Percentiles rank a stretch among this genome's conserved stretches.
Conservation (phyloP, 2,113 vertebrate genomes). For the Azemiops feae region DNA sequence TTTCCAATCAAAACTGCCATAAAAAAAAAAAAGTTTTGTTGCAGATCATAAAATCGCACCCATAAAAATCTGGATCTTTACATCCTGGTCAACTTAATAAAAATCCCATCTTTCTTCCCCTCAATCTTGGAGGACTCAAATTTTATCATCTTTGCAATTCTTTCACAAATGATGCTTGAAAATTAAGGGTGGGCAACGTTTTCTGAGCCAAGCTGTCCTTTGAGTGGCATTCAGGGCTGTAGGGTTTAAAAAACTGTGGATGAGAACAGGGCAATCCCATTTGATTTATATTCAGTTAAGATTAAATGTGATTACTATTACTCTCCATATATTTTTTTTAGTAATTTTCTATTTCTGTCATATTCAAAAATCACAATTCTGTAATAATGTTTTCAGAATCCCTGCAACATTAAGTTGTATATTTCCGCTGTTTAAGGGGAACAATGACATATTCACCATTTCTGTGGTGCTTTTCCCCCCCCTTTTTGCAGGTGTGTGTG, state of each 20-base stretch:
- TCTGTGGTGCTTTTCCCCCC: neutral
- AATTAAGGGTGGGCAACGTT: too few relatives aligned
- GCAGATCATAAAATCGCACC: too few relatives aligned
- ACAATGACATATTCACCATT: neutral
- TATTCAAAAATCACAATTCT: neutral
- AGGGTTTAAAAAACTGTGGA: neutral
- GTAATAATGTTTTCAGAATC: neutral
- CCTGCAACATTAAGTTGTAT: neutral
- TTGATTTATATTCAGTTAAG: neutral
- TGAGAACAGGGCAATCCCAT: neutral
- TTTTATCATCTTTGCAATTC: too few relatives aligned
- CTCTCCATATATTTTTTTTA: neutral
- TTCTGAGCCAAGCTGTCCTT: too few relatives aligned
- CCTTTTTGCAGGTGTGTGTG: too few relatives aligned
- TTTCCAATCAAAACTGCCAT: too few relatives aligned
- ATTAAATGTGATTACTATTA: neutral
- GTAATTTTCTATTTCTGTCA: neutral
- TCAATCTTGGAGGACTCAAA: too few relatives aligned
- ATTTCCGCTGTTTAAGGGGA: neutral
- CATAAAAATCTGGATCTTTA: too few relatives aligned
- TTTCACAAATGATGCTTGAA: too few relatives aligned
- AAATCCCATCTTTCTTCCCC: too few relatives aligned
- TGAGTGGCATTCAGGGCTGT: neutral
- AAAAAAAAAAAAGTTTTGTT: too few relatives aligned
- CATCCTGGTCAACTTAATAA: too few relatives aligned